Evolutionary conservation across 2,888 invertebrate genomes (phyloP), one percentile per base, ranked within the genome.

Genomic region (Sussaba pulchella): DNA sequence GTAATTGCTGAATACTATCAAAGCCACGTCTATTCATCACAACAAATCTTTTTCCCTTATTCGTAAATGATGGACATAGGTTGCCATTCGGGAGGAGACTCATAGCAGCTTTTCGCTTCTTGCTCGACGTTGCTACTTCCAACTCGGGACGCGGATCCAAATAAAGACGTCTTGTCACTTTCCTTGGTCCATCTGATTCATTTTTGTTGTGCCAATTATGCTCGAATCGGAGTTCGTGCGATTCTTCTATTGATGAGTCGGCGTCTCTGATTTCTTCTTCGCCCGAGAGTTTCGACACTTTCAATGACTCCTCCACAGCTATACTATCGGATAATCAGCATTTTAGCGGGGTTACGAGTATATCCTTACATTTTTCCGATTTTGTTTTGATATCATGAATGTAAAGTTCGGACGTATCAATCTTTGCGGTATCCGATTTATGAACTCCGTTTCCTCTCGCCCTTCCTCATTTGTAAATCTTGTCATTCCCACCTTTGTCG

Each of bases 111-210:
- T 63, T 45, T 43, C 45, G 63, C 1, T n/a, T 43, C 12, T 45
- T 19, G 43, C n/a, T 14, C 21, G 63, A n/a, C 63, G 45, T 63
- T 63, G 26, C 26, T 45, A 63, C 45, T 63, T 4, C 14, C 21
- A 63, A 63, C n/a, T 63, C 63, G 6, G 63, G 17, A 26, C n/a
- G 45, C n/a, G 63, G 63, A 45, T 63, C 63, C 26, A 63, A 1
- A 45, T 63, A 45, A 63, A 45, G n/a, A 12, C 45, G 63, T 14
- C 21, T 63, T 24, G 24, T 63, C 10, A 45, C 26, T 43, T 63
- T 63, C n/a, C 10, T 63, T 45, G 45, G 14, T 4, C 26, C 45
- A 8, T 12, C 21, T 12, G 63, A 26, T 45, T 45, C 26, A 14
- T 63, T 45, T 45, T 63, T 45, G 14, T 45, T 63, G 43, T 26